phyloP scores from a whole-genome alignment of 1,140 invertebrate genomes.

The Cryptotermes secundus region DNA sequence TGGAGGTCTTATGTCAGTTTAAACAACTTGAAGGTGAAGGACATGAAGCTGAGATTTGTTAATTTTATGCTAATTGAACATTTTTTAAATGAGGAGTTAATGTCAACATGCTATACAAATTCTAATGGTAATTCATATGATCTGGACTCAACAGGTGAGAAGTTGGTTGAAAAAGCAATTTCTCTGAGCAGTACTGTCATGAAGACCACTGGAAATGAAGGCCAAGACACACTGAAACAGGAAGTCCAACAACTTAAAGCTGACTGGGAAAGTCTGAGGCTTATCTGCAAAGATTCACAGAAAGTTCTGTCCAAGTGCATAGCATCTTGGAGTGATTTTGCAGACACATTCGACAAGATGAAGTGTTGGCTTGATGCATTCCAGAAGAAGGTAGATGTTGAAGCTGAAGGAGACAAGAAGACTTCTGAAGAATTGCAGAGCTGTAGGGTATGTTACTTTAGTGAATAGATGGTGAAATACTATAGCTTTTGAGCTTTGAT shows the following conservation, averaged over 20 bases:
- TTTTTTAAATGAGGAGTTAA: background rate
- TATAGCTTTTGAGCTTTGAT: no score
- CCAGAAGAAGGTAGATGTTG: constrained; percentile 62
- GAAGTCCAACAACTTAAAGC: constrained; percentile 82
- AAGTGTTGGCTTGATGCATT: constrained; percentile 77
- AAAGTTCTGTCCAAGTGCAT: constrained; percentile 76
- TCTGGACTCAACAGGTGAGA: constrained; percentile 58
- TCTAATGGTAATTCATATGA: background rate
- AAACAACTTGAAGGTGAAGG: background rate
- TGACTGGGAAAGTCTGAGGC: constrained; percentile 84
- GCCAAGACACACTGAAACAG: constrained; percentile 79
- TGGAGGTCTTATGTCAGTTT: background rate
- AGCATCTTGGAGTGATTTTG: constrained; percentile 84
- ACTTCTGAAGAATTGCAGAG: constrained; percentile 74
- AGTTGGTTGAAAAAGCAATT: constrained; percentile 70
- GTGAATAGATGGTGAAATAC: background rate
- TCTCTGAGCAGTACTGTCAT: constrained; percentile 76
- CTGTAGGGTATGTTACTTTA: constrained; percentile 55
- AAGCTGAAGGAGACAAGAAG: constrained; percentile 75
- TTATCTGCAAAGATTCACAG: constrained; percentile 76
- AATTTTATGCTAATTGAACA: background rate
- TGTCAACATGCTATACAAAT: background rate
- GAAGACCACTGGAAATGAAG: constrained; percentile 79
- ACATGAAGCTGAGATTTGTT: no score
- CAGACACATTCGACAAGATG: constrained; percentile 71